Base-by-base conservation (phyloP, 2,113 vertebrate species). In the Catagonus wagneri region DNA sequence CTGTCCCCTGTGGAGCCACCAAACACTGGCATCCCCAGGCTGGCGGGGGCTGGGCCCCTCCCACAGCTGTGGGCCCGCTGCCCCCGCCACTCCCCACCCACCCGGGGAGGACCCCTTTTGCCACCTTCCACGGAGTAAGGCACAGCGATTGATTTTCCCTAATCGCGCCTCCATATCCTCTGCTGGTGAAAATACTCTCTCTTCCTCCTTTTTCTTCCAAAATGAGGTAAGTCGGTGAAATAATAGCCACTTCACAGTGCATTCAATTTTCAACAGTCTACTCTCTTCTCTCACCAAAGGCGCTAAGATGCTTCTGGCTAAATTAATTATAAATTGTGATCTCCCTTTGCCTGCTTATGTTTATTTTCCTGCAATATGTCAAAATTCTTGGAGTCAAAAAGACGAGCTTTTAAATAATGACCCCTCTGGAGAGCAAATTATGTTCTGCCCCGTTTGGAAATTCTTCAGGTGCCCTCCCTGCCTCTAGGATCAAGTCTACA, bases 301-400 rank as follows among this genome's bases (percentile, higher is more conserved):
- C 0, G 0, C 68, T 44, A 2, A 5, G 78, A 85, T 85, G 93
- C 78, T 93, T 79, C 61, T 25, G 68, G 83, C 60, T 78, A 44
- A 89, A 93, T 83, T 52, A 34, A 93, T 83, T 83, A 66, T 19
- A 44, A 79, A 78, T 72, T 34, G 13, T 9, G 13, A 58, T 39
- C 93, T 89, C 85, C 32, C 90, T 83, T 79, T 81, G 36, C 75
- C 69, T 87, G 50, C 20, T 74, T 25, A 72, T 56, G 88, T 44
- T 89, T 71, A 71, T 72, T 91, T 61, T 66, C 44, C 54, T 63
- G 78, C 93, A 68, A 36, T 36, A 56, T 23, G 17, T 71, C 86
- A 14, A 75, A n/a, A 63, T 61, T 76, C 54, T 69, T 87, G 56
- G 65, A 95, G 83, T 71, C 36, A 72, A 85, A 72, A 85, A 66